phyloP scores from a whole-genome alignment of 2,888 invertebrate genomes.

The Ennomos erosarius region DNA sequence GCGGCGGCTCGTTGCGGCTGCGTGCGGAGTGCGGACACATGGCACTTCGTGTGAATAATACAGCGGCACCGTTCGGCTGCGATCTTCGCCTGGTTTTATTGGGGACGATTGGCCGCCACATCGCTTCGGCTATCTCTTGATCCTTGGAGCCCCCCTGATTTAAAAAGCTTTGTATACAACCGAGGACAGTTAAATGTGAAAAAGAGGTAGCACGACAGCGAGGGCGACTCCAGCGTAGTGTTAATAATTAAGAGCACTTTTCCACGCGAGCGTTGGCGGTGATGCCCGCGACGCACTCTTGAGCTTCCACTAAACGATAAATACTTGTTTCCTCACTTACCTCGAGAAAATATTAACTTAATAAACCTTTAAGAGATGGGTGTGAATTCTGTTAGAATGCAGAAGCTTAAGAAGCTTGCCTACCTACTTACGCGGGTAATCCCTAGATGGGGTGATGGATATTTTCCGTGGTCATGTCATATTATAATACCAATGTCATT shows the following conservation, averaged over 20 bases:
- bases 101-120: conserved; percentile 69
- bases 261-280: conserved; percentile 46
- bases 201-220: conserved; percentile 35
- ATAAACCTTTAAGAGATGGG: too few species aligned
- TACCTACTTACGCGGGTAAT: too few species aligned
- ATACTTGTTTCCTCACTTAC: conserved; percentile 24
- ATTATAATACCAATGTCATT: too few species aligned
- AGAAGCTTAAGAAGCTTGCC: too few species aligned
- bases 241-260: conserved; percentile 80
- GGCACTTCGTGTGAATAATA: conserved; percentile 73
- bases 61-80: conserved; percentile 65
- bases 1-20: conserved; percentile 54
- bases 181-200: conserved; percentile 34
- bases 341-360: not conserved
- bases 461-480: too few species aligned
- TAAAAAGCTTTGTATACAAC: conserved; percentile 43
- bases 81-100: conserved; percentile 72
- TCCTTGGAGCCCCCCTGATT: conserved; percentile 48
- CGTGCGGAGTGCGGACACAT: conserved; percentile 68
- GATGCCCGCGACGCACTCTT: conserved; percentile 25
- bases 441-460: too few species aligned
- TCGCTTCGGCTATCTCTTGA: conserved; percentile 43
- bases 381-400: too few species aligned
- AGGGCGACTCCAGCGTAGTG: conserved; percentile 40
- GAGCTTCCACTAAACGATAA: conserved; percentile 28